These are phyloP conservation scores for Petromus typicus DNA, from an alignment of 2,113 vertebrate species.

Conservation along the genomic window DNA sequence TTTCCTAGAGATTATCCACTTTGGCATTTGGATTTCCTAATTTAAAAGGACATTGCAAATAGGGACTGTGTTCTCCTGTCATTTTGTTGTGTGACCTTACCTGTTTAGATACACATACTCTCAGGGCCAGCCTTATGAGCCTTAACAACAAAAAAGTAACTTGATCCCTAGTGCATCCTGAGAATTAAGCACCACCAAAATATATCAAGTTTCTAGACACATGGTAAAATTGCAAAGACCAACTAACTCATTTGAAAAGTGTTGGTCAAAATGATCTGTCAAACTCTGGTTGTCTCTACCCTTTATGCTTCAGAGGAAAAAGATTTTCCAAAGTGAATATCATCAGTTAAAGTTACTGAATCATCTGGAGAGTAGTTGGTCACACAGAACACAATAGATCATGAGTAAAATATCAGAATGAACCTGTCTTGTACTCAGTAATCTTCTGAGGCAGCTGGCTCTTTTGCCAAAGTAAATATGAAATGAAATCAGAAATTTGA, in stretches of 20 bases:
- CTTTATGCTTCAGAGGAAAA: not conserved
- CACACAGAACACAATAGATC: not conserved
- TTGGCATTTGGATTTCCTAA: not conserved
- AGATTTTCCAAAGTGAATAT: not conserved
- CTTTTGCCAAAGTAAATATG: not conserved
- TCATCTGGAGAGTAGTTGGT: not conserved
- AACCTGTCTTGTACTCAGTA: not conserved
- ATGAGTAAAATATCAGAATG: not conserved
- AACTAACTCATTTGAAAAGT: not conserved
- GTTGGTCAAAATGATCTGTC: not conserved
- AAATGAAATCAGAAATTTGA: not conserved
- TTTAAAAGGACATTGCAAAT: not conserved
- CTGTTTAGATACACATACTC: not conserved
- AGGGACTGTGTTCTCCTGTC: slow-evolving; percentile 18
- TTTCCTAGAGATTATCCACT: slow-evolving; percentile 21
- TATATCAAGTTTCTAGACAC: not conserved
- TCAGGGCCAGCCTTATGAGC: not conserved
- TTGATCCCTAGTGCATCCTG: not conserved
- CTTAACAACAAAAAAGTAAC: slow-evolving; percentile 19
- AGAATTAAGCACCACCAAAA: slow-evolving; percentile 5
- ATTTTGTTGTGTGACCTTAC: not conserved
- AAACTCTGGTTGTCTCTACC: not conserved
- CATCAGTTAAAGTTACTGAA: not conserved
- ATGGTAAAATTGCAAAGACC: not conserved
- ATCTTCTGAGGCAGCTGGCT: not conserved